Conservation (phyloP, 2,888 invertebrate genomes). For the Ornithoptera priamus region DNA sequence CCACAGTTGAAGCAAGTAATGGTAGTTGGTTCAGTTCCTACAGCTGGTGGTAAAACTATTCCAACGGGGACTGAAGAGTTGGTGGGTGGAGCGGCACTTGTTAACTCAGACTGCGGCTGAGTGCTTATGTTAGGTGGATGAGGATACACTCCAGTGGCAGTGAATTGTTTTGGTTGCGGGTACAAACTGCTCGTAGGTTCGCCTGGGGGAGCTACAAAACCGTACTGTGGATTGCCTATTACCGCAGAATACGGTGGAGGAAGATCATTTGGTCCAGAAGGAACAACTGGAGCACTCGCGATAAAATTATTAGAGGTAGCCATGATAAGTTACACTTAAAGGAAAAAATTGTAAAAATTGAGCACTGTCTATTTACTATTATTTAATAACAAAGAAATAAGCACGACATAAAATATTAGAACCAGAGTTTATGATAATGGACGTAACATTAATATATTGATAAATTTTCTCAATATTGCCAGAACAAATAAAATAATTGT, state of each 20-base stretch:
- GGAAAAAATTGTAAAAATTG: background rate
- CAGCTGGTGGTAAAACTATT: constrained; percentile 62
- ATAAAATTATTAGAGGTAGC: constrained; percentile 42
- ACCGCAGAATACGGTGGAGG: constrained; percentile 74
- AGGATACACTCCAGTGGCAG: constrained; percentile 69
- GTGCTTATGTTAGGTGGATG: constrained; percentile 57
- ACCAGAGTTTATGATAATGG: constrained; percentile 16
- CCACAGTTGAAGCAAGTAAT: constrained; percentile 71
- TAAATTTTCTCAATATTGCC: constrained; percentile 11
- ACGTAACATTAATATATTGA: constrained; percentile 17
- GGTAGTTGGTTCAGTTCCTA: constrained; percentile 71
- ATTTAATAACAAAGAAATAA: background rate
- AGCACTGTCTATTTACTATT: background rate
- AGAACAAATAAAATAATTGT: background rate
- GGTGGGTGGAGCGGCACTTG: constrained; percentile 46
- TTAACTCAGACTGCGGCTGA: constrained; percentile 53
- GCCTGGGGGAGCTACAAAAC: constrained; percentile 50
- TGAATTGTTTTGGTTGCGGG: constrained; percentile 59
- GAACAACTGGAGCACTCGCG: constrained; percentile 45
- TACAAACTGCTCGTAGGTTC: constrained; percentile 42
- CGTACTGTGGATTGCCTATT: constrained; percentile 68
- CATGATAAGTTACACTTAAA: constrained; percentile 43
- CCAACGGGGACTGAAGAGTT: constrained; percentile 55
- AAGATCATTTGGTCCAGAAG: constrained; percentile 62
- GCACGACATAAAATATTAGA: constrained; percentile 12